Base-by-base conservation (phyloP, 2,888 invertebrate genomes). In the Acanthococcus lagerstroemiae region DNA sequence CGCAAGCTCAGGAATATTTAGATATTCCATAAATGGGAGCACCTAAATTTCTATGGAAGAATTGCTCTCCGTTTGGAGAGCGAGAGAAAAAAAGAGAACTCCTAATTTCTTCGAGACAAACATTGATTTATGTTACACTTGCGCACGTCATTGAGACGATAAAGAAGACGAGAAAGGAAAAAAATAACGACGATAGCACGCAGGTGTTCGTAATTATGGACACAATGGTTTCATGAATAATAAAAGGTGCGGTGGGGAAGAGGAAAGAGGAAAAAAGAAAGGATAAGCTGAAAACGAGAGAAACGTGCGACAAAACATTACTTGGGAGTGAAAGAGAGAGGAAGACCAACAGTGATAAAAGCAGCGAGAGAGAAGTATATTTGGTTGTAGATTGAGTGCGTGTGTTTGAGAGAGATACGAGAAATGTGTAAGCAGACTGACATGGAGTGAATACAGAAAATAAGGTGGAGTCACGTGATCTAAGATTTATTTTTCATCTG, bases 151-250 rank as follows among this genome's bases (percentile, higher is more conserved):
- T 48, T 37, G 27, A 26, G 15, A 30, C 19, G 25, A 15, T 5
- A 21, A 60, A 27, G 45, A 60, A 46, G 26, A 27, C 60, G 24
- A 26, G 25, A 45, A 48, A 26, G 19, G 45, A 55, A n/a, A 55
- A 55, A 25, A 60, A 45, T 46, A 48, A 50, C 60, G 60, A 60
- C 25, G 48, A 60, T 60, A 60, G 27, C 25, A 60, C 60, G 60
- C 60, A 60, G 60, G 60, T 60, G 60, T 60, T 60, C 60, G 50
- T 60, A 60, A 60, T 60, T 60, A 60, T 50, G 50, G 27, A 50
- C 60, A 60, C 60, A 60, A 60, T 60, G 46, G 60, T 48, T 48
- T 46, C 50, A 60, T 60, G 60, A 60, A 60, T 60, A 60, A 60
- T 60, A 60, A 56, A 37, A 56, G 52, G 24, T 24, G 52, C 15